Evolutionary conservation across 2,888 invertebrate species (phyloP).

Genomic region (Temnothorax rugatulus): DNA sequence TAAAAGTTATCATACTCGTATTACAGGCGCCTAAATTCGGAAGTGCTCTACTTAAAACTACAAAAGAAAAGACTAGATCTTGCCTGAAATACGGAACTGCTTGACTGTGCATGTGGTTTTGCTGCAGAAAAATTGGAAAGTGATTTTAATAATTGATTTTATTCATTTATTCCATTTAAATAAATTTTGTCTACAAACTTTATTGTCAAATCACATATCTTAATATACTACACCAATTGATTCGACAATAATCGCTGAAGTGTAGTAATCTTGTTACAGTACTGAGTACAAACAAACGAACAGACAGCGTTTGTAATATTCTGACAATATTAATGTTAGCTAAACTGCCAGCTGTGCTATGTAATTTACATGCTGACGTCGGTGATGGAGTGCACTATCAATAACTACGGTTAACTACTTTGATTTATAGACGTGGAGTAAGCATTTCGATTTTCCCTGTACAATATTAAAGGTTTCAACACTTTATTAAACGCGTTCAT

Average conservation of each 20-base stretch:
- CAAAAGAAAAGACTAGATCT: background rate
- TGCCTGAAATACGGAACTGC: background rate
- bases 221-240: constrained; percentile 6
- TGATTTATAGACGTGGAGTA: constrained; percentile 41
- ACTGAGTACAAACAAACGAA: constrained; percentile 41
- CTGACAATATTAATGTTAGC: constrained; percentile 52
- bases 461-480: constrained; percentile 19
- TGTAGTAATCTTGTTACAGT: background rate
- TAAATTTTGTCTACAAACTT: background rate
- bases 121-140: background rate
- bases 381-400: constrained; percentile 54
- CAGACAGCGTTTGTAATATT: constrained; percentile 38
- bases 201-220: background rate
- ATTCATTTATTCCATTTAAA: background rate
- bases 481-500: constrained; percentile 35
- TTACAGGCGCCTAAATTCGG: no score
- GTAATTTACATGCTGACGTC: constrained; percentile 50
- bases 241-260: constrained; percentile 9
- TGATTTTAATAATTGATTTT: background rate
- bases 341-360: constrained; percentile 39
- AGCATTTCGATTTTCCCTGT: constrained; percentile 47
- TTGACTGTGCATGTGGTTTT: background rate
- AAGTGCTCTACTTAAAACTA: background rate
- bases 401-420: constrained; percentile 50
- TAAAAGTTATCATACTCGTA: background rate